These are phyloP conservation scores for Drosophila rufa DNA, from an alignment of 1,140 invertebrate species.

Conservation along the genomic window DNA sequence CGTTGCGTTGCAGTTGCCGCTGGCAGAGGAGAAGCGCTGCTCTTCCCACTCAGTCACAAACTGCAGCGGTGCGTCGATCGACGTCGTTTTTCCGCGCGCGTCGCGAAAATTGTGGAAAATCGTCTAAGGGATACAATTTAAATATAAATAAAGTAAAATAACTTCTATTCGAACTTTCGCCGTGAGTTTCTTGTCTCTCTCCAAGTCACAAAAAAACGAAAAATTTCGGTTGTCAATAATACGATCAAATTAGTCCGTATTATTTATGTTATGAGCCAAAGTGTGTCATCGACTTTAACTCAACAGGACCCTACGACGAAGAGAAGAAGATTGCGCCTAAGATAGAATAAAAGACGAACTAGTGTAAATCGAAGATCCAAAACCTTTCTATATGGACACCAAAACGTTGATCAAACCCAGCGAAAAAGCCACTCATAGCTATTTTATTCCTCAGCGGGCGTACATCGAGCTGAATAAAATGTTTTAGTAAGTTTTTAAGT, in stretches of 20 bases:
- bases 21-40: constrained; percentile 8
- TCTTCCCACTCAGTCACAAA: constrained; percentile 36
- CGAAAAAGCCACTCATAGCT: constrained; percentile 3
- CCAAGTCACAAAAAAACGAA: background rate
- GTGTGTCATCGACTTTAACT: background rate
- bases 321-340: background rate
- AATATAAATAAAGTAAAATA: background rate
- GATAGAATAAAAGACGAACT: background rate
- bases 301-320: background rate
- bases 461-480: constrained; percentile 43
- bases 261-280: constrained; percentile 25
- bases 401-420: background rate
- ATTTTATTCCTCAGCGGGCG: background rate
- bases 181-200: constrained; percentile 23
- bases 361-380: background rate
- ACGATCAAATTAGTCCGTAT: constrained; percentile 21
- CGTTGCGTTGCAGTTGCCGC: constrained; percentile 20
- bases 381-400: constrained; percentile 10
- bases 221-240: constrained; percentile 32
- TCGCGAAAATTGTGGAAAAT: constrained; percentile 21
- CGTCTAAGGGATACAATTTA: background rate
- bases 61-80: constrained; percentile 46
- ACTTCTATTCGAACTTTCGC: background rate
- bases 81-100: constrained; percentile 36
- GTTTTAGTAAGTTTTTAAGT: constrained; percentile 60